phyloP scores from a whole-genome alignment of 2,797 vertebrate species.

The Falco peregrinus region DNA sequence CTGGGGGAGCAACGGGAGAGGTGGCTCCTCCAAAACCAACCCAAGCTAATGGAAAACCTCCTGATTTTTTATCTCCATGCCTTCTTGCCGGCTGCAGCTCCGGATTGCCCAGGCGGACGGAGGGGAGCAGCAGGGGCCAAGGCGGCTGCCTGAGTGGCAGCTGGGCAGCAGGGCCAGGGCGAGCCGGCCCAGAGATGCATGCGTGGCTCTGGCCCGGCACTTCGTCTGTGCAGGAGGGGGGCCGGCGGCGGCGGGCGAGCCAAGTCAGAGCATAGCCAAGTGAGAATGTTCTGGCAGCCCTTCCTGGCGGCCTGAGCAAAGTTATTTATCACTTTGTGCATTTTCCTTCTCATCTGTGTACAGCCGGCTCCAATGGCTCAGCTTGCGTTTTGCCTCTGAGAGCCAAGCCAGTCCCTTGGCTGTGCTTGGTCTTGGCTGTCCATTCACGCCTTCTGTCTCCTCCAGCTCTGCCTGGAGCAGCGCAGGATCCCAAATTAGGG shows the following conservation, averaged over 20 bases:
- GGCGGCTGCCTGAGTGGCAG: rapidly evolving
- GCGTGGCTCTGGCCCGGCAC: constrained; percentile 56
- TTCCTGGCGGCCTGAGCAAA: constrained; percentile 65
- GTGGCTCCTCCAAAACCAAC: neutral
- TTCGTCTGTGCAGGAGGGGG: constrained; percentile 53
- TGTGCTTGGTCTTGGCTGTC: constrained; percentile 67
- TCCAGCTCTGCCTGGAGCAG: constrained; percentile 66
- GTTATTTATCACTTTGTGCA: constrained; percentile 77
- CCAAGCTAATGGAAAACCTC: neutral
- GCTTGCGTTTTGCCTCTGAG: constrained; percentile 71
- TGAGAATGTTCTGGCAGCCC: constrained; percentile 72
- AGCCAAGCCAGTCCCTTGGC: constrained; percentile 72
- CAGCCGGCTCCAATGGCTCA: constrained; percentile 75
- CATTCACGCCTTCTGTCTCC: constrained; percentile 75
- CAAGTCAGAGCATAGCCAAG: constrained; percentile 69
- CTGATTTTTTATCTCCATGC: neutral
- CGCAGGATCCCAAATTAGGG: neutral
- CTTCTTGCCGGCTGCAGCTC: neutral
- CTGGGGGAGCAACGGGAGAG: neutral
- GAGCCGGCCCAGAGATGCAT: neutral
- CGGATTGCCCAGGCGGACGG: rapidly evolving
- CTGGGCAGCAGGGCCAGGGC: neutral
- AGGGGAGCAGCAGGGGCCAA: neutral
- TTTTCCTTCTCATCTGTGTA: constrained; percentile 76
- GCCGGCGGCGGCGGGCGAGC: constrained; percentile 11